These are phyloP conservation scores for Drosophila emarginata DNA, from an alignment of 2,888 invertebrate genomes.

Conservation along the genomic window DNA sequence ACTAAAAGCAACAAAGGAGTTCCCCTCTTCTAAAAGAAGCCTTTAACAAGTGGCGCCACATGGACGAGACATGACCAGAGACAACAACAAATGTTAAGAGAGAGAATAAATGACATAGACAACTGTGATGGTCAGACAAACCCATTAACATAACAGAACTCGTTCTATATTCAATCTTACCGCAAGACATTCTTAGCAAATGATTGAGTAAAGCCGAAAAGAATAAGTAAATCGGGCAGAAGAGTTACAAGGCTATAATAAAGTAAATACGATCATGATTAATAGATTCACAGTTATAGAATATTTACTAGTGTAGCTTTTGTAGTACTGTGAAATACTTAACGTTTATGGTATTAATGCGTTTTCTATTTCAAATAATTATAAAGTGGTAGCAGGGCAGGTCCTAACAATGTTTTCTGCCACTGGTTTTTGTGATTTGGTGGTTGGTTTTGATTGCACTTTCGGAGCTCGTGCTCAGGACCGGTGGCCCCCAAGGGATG, in stretches of 20 bases:
- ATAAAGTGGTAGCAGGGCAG: conserved; percentile 39
- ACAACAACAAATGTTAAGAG: not conserved
- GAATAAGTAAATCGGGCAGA: too few relatives aligned
- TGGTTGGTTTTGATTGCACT: conserved; percentile 67
- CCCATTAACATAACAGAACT: conserved; percentile 39
- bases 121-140: conserved; percentile 28
- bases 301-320: too few relatives aligned
- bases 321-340: not conserved
- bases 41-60: conserved; percentile 65
- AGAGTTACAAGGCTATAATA: too few relatives aligned
- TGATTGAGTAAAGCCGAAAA: not conserved
- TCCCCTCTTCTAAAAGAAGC: conserved; percentile 40
- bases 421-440: conserved; percentile 26
- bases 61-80: conserved; percentile 62
- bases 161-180: conserved; percentile 50
- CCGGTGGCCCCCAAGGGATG: conserved; percentile 44
- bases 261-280: too few relatives aligned
- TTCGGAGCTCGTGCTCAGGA: not conserved
- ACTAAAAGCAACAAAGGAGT: conserved; percentile 9
- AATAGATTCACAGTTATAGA: too few relatives aligned
- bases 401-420: conserved; percentile 28
- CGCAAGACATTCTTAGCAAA: conserved; percentile 22
- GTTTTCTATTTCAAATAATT: not conserved
- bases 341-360: not conserved
- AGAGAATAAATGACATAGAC: not conserved